phyloP scores from a whole-genome alignment of 2,888 invertebrate genomes.

The Oscheius sp. region DNA sequence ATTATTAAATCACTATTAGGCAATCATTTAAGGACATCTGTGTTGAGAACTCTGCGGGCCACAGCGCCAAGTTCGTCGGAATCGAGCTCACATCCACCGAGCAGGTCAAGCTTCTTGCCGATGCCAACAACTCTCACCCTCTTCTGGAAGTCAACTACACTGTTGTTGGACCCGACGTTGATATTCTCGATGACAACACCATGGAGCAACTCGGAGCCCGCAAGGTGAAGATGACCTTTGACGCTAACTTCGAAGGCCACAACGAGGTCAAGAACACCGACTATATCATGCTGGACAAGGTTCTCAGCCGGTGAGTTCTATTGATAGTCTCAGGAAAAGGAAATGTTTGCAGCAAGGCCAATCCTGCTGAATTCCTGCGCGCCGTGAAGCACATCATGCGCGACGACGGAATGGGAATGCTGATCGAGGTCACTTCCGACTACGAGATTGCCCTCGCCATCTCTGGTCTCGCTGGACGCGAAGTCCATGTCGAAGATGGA shows the following conservation, averaged over 20 bases:
- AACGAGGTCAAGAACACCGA: constrained; percentile 69
- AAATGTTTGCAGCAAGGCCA: constrained; percentile 55
- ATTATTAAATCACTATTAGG: neutral
- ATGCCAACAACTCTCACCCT: constrained; percentile 69
- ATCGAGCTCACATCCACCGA: constrained; percentile 69
- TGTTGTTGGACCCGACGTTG: constrained; percentile 54
- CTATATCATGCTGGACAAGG: constrained; percentile 68
- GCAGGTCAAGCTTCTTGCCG: constrained; percentile 63
- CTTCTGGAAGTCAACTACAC: constrained; percentile 64
- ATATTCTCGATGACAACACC: constrained; percentile 70
- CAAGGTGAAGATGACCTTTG: constrained; percentile 59
- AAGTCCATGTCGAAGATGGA: constrained; percentile 49
- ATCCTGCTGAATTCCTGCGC: constrained; percentile 66
- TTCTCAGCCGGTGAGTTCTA: constrained; percentile 56
- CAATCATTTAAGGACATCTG: constrained; percentile 62
- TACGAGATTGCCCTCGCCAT: constrained; percentile 65
- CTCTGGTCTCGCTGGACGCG: constrained; percentile 60
- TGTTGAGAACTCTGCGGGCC: constrained; percentile 73
- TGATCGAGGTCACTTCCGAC: constrained; percentile 75
- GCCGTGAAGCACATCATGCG: constrained; percentile 64
- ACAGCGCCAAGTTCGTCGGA: constrained; percentile 65
- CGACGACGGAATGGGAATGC: constrained; percentile 75
- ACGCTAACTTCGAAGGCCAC: constrained; percentile 57
- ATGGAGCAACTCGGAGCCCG: constrained; percentile 67
- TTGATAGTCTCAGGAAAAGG: neutral